These are phyloP conservation scores for Archilochus colubris DNA, from an alignment of 2,113 vertebrate genomes.

Conservation along the genomic window DNA sequence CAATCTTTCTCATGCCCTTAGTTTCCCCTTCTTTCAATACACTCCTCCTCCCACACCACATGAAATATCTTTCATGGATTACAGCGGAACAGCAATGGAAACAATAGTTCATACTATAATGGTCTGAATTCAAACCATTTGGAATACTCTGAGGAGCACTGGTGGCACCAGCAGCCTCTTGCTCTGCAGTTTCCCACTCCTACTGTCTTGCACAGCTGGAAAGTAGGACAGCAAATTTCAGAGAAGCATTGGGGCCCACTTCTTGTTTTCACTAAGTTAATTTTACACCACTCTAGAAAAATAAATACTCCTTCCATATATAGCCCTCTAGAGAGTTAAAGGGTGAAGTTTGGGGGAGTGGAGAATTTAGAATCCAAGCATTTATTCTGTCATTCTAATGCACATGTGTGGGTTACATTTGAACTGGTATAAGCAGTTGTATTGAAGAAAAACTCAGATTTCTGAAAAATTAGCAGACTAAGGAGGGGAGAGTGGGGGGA, in stretches of 20 bases:
- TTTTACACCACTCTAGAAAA: slow-evolving; percentile 4
- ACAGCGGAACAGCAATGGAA: background rate
- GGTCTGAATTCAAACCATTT: background rate
- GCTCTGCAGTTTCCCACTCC: slow-evolving; percentile 46
- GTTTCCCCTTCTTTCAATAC: background rate
- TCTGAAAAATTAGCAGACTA: background rate
- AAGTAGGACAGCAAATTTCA: background rate
- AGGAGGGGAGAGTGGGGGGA: background rate
- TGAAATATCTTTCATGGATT: background rate
- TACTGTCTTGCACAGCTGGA: slow-evolving; percentile 4
- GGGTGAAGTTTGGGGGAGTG: background rate
- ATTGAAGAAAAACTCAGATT: background rate
- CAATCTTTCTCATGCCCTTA: slow-evolving; percentile 55
- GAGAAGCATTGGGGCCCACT: background rate
- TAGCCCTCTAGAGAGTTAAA: background rate
- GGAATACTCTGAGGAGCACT: background rate
- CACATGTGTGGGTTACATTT: background rate
- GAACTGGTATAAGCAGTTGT: background rate
- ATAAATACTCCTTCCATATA: background rate
- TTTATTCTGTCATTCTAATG: background rate
- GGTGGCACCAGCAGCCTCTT: background rate
- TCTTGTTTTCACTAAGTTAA: background rate
- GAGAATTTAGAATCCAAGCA: background rate
- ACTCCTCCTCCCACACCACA: slow-evolving; percentile 24
- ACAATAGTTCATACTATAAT: slow-evolving; percentile 11